These are phyloP conservation scores for Panulirus ornatus DNA, from an alignment of 1,140 invertebrate genomes.

Conservation along the genomic window DNA sequence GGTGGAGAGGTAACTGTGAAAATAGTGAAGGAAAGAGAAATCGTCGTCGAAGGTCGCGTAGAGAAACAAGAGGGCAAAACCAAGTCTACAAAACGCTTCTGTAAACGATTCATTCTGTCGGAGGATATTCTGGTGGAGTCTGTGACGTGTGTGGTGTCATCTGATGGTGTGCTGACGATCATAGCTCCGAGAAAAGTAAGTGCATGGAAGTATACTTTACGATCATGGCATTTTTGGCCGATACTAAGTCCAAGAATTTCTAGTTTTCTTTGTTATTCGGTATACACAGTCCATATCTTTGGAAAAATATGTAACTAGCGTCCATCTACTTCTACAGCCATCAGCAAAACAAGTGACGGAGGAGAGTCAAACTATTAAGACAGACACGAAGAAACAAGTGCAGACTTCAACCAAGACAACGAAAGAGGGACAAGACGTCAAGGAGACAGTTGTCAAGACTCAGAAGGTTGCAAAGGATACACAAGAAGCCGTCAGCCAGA, in stretches of 20 bases:
- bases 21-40: slow-evolving; percentile 21
- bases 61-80: slow-evolving; percentile 56
- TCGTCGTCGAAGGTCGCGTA: slow-evolving; percentile 47
- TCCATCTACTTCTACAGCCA: neutral
- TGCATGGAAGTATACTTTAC: neutral
- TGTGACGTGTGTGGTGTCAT: slow-evolving; percentile 48
- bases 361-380: slow-evolving; percentile 35
- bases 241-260: neutral
- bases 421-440: slow-evolving; percentile 1
- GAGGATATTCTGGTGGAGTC: slow-evolving; percentile 35
- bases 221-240: neutral
- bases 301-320: neutral
- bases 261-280: neutral
- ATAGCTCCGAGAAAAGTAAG: slow-evolving; percentile 35
- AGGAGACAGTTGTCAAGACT: neutral
- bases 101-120: slow-evolving; percentile 45
- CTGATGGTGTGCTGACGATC: slow-evolving; percentile 49
- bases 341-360: neutral
- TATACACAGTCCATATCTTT: no score
- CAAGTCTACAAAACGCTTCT: slow-evolving; percentile 22
- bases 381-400: slow-evolving; percentile 29
- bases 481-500: neutral
- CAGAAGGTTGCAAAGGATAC: neutral
- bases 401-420: neutral
- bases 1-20: slow-evolving; percentile 45